Base-by-base conservation (phyloP, 2,888 invertebrate genomes). In the Cryptosula pallasiana region DNA sequence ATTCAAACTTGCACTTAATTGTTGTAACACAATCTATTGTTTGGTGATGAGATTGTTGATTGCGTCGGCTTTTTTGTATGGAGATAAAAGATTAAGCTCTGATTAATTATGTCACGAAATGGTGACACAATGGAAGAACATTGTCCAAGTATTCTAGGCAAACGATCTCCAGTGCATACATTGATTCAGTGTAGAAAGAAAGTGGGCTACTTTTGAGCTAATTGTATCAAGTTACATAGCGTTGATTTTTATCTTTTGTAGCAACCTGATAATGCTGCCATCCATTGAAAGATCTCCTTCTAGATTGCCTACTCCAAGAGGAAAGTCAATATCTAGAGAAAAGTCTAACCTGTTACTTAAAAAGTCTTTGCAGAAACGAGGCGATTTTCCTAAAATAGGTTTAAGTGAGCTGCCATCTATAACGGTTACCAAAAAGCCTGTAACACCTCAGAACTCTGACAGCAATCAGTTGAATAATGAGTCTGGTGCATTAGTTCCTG, bases 361-460 rank as follows among this genome's bases (percentile, higher is more conserved):
- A 63, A 13, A 27, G 1, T 29, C 9, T 13, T 5, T 63, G n/a
- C 63, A 13, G 5, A 63, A 63, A n/a, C 20, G 63, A 32, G 20
- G 25, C 5, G 25, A 27, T 29, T 63, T 63, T 32, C 63, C 63
- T 13, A 63, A 63, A 27, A 63, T 63, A 20, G 32, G 63, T 5
- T 29, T 63, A 32, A 63, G 63, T 63, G 63, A 63, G 63, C 63
- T 63, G 9, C 63, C 63, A 29, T 63, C 63, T 16, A 63, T 63
- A 63, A 20, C 20, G 3, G 63, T 63, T 5, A 13, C 63, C 32
- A 63, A 32, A 32, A 63, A 9, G 3, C 9, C 32, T 13, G 63
- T 63, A 3, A 29, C 63, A 13, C 63, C 63, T 63, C 32, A 32
- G 9, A 13, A 45, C 20, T 20, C 45, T 20, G 45, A 5, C 20